phyloP scores from a whole-genome alignment of 2,888 invertebrate species.

The Drosophila ezoana region DNA sequence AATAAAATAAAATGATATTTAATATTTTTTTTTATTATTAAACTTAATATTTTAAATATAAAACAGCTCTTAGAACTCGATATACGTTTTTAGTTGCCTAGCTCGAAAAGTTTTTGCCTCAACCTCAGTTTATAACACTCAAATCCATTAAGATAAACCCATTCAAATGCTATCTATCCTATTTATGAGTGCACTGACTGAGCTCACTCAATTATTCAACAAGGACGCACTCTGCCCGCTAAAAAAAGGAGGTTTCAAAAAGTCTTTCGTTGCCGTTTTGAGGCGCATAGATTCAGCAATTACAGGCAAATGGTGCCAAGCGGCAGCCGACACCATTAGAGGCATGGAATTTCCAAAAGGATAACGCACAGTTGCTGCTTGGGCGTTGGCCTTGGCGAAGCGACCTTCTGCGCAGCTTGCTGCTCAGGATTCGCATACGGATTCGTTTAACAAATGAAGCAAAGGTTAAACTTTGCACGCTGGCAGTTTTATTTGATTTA shows the following conservation, averaged over 20 bases:
- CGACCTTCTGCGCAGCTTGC: constrained; percentile 43
- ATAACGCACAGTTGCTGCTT: constrained; percentile 23
- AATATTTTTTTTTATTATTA: too few species aligned
- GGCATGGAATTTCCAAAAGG: constrained; percentile 34
- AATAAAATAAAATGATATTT: too few species aligned
- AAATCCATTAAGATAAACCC: neutral
- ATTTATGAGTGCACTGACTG: constrained; percentile 1
- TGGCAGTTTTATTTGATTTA: constrained; percentile 63
- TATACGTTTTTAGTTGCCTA: too few species aligned
- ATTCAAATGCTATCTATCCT: neutral
- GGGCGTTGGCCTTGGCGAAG: constrained; percentile 30
- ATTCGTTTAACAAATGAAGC: constrained; percentile 73
- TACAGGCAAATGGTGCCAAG: constrained; percentile 13
- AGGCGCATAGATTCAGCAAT: constrained; percentile 32
- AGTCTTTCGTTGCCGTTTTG: constrained; percentile 34
- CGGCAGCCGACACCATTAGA: constrained; percentile 32
- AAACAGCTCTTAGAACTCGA: too few species aligned
- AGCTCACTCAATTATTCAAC: constrained; percentile 39
- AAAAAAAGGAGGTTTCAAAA: constrained; percentile 3
- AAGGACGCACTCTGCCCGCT: constrained; percentile 5
- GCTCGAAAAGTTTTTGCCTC: constrained; percentile 40
- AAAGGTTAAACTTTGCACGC: constrained; percentile 61
- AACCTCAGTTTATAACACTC: constrained; percentile 1
- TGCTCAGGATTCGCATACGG: constrained; percentile 27
- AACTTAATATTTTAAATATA: too few species aligned